Evolutionary conservation across 2,113 vertebrate species (phyloP).

Genomic region (Elephas maximus): DNA sequence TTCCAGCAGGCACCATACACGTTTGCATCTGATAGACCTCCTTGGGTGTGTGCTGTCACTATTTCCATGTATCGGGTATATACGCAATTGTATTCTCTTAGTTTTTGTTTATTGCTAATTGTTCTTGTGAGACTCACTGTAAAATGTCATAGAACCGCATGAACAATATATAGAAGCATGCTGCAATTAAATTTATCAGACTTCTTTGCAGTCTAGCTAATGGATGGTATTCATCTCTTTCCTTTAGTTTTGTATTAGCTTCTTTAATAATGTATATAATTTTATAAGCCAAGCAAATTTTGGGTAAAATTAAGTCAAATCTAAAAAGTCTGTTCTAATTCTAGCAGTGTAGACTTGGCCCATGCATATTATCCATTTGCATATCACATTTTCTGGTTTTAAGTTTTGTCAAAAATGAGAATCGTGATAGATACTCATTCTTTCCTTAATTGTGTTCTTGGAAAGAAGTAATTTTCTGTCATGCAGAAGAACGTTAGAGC

Average conservation of each 20-base stretch:
- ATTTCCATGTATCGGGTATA: neutral
- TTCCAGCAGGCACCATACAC: neutral
- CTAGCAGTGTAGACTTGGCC: neutral
- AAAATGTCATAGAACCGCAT: neutral
- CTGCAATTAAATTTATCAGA: neutral
- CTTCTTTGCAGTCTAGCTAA: neutral
- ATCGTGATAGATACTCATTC: neutral
- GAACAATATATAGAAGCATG: neutral
- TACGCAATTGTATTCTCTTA: neutral
- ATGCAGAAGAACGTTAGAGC: neutral
- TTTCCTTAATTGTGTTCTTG: neutral
- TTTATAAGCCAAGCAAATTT: neutral
- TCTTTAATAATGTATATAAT: neutral
- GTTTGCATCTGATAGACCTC: neutral
- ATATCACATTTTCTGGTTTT: neutral
- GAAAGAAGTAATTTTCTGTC: conserved; percentile 20
- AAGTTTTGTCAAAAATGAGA: conserved; percentile 29
- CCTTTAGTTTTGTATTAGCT: neutral
- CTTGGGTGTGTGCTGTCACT: neutral
- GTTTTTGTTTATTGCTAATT: conserved; percentile 28
- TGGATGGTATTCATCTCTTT: neutral
- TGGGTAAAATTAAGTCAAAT: neutral
- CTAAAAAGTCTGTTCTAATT: neutral
- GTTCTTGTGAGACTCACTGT: neutral
- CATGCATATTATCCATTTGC: neutral